Percentiles rank a stretch among this genome's conserved stretches.
Conservation (phyloP, 64 coral and sea anemone species). For the Montipora sp. region DNA sequence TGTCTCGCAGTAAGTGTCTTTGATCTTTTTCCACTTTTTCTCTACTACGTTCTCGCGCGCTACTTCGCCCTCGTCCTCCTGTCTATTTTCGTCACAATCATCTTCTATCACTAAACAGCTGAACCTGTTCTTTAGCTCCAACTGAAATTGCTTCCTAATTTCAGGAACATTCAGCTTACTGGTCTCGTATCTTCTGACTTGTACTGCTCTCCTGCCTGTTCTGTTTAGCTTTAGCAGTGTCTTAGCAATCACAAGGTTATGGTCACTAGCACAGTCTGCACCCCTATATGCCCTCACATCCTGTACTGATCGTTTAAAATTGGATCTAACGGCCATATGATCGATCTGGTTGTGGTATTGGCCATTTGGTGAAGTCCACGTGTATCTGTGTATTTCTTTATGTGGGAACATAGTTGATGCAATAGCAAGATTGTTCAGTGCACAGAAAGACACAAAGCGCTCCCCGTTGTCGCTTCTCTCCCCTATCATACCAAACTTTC, state of each 20-base stretch:
- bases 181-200: constrained; percentile 11
- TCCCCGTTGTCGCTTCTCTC: too few relatives aligned
- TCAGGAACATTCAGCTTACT: neutral
- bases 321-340: neutral
- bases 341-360: neutral
- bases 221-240: neutral
- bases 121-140: constrained; percentile 47
- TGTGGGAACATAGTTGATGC: neutral
- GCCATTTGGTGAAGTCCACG: neutral
- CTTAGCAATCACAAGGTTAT: neutral
- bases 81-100: neutral
- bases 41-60: neutral
- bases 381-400: neutral
- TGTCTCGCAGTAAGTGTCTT: neutral
- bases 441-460: too few relatives aligned
- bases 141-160: constrained; percentile 13
- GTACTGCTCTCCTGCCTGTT: neutral
- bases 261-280: neutral
- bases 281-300: neutral
- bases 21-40: neutral
- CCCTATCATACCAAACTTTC: too few relatives aligned
- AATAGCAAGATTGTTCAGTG: too few relatives aligned
- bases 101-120: neutral
- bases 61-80: neutral
- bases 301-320: too few relatives aligned